Percentiles rank a stretch among this genome's conserved stretches.
Conservation (phyloP, 2,888 invertebrate genomes). For the Tipula unca region DNA sequence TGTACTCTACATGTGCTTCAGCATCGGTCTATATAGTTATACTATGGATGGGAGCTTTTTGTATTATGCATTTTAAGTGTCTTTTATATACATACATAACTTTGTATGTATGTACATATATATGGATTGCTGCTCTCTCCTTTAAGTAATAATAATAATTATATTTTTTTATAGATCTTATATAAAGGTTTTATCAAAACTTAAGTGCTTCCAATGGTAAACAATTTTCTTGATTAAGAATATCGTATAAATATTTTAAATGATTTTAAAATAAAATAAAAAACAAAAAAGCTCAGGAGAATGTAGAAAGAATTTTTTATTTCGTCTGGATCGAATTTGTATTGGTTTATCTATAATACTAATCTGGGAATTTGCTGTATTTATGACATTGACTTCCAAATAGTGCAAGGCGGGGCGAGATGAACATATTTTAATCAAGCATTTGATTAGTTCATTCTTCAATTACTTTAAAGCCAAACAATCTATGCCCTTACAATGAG, state of each 20-base stretch:
- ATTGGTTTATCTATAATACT: background rate
- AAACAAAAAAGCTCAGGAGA: background rate
- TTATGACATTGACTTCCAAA: too few relatives aligned
- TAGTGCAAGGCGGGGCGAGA: too few relatives aligned
- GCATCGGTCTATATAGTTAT: background rate
- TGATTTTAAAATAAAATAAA: background rate
- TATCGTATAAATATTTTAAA: background rate
- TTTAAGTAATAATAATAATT: slow-evolving; percentile 14
- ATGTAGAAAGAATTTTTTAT: background rate
- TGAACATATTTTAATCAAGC: too few relatives aligned
- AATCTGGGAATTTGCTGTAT: background rate
- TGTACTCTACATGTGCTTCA: background rate
- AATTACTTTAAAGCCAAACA: too few relatives aligned
- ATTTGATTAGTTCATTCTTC: too few relatives aligned
- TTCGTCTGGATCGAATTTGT: background rate
- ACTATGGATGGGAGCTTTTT: background rate
- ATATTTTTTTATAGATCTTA: background rate
- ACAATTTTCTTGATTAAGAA: slow-evolving; percentile 8
- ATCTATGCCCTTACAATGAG: too few relatives aligned
- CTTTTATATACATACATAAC: background rate
- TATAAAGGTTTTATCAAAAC: slow-evolving; percentile 1
- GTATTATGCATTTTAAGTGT: slow-evolving; percentile 14
- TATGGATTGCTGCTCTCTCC: background rate
- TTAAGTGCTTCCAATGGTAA: background rate
- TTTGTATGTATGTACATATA: too few relatives aligned